Conservation (phyloP, 2,888 invertebrate species). For the Heliconius ethilla region DNA sequence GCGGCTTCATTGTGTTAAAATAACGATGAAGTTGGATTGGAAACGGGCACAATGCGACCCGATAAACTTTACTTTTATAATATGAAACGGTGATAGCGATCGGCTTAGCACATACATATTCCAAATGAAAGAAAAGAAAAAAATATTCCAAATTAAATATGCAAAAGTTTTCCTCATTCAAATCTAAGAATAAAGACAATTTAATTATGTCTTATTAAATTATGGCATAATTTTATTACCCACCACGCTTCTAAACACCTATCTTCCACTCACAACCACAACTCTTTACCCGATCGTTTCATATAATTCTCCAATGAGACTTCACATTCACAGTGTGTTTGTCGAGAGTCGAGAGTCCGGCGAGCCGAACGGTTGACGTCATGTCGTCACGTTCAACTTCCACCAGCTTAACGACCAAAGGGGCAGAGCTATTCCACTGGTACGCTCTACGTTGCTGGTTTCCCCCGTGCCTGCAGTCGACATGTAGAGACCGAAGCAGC, state of each 20-base stretch:
- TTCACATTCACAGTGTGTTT: conserved; percentile 70
- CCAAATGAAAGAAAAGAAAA: not conserved
- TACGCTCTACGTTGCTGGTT: conserved; percentile 59
- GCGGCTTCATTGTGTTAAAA: conserved; percentile 81
- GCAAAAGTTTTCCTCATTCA: not conserved
- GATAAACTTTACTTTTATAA: conserved; percentile 58
- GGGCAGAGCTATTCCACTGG: conserved; percentile 43
- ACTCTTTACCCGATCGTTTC: conserved; percentile 61
- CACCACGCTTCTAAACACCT: not conserved
- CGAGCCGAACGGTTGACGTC: conserved; percentile 81
- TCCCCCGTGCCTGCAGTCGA: conserved; percentile 42
- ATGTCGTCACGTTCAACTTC: conserved; percentile 72
- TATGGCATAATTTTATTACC: not conserved
- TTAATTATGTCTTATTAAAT: too few relatives aligned
- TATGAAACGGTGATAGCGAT: conserved; percentile 26
- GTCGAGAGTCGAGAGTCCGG: conserved; percentile 77
- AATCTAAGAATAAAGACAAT: not conserved
- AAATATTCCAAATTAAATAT: not conserved
- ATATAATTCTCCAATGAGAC: conserved; percentile 72
- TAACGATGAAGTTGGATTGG: conserved; percentile 75
- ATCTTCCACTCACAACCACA: conserved; percentile 25
- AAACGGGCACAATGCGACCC: conserved; percentile 67
- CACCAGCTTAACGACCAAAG: conserved; percentile 53
- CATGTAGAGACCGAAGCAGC: conserved; percentile 52
- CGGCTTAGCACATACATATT: not conserved